phyloP scores from a whole-genome alignment of 2,113 vertebrate genomes.

The Pseudonaja textilis region DNA sequence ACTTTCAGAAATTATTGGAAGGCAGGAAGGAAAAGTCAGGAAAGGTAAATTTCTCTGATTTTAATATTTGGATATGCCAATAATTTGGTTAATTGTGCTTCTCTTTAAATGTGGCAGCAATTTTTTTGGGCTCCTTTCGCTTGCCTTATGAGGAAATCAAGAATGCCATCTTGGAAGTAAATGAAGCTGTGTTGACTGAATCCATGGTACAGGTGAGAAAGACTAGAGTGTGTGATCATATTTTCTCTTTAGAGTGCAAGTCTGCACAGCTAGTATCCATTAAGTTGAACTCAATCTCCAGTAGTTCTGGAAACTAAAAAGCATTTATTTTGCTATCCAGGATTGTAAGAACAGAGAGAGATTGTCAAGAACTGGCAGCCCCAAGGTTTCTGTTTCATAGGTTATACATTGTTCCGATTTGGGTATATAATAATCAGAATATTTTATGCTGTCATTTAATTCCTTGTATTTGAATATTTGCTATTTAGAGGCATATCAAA shows the following conservation, averaged over 20 bases:
- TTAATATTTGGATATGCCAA: not conserved
- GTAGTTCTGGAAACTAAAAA: not conserved
- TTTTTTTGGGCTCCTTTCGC: conserved; percentile 84
- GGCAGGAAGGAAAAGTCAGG: not conserved
- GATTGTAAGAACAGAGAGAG: not conserved
- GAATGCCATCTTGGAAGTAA: conserved; percentile 78
- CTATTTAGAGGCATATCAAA: not conserved
- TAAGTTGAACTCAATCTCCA: not conserved
- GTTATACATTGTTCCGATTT: not conserved
- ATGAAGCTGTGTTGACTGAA: conserved; percentile 79
- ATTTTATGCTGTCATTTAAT: not conserved
- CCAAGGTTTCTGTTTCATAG: not conserved
- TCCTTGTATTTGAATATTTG: not conserved
- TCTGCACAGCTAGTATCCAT: not conserved
- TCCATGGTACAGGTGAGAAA: conserved; percentile 78
- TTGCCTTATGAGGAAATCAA: conserved; percentile 85
- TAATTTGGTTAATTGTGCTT: not conserved
- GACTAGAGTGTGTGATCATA: too few species aligned
- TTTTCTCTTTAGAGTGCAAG: not conserved
- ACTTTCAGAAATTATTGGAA: not conserved
- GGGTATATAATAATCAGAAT: not conserved
- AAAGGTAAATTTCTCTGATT: not conserved
- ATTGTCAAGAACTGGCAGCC: not conserved
- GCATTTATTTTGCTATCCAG: not conserved
- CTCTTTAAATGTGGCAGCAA: conserved; percentile 65